Evolutionary conservation across 2,113 vertebrate genomes (phyloP).

Genomic region (Paralichthys olivaceus): DNA sequence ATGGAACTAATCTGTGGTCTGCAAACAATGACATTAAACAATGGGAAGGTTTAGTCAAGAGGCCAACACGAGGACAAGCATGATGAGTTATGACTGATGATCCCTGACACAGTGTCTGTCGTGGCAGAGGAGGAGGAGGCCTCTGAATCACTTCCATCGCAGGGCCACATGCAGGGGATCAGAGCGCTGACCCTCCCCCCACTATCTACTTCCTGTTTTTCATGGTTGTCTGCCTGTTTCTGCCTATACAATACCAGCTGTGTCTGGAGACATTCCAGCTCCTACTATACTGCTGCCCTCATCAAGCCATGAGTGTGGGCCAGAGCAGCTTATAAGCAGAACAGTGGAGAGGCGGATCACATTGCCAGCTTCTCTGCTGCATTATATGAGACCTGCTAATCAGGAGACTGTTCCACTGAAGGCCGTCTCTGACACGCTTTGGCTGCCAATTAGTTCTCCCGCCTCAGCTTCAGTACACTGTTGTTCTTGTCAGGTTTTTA

Average conservation of each 20-base stretch:
- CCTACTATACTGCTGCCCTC: conserved; percentile 31
- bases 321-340: conserved; percentile 6
- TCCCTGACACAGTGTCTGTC: conserved; percentile 42
- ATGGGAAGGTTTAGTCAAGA: conserved; percentile 34
- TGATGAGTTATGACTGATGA: conserved; percentile 57
- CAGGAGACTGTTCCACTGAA: conserved; percentile 15
- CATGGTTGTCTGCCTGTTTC: conserved; percentile 69
- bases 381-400: conserved; percentile 23
- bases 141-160: conserved; percentile 34
- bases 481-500: neutral
- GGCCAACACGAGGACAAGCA: neutral
- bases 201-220: conserved; percentile 74
- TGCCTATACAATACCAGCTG: conserved; percentile 74
- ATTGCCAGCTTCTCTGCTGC: neutral
- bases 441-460: neutral
- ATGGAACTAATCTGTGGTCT: conserved; percentile 39
- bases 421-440: neutral
- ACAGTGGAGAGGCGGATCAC: neutral
- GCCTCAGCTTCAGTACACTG: neutral
- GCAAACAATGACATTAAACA: conserved; percentile 42
- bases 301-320: conserved; percentile 38
- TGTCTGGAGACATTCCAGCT: conserved; percentile 74
- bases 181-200: conserved; percentile 64
- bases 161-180: conserved; percentile 40
- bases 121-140: conserved; percentile 28